Percentiles rank a stretch among this genome's conserved stretches.
These are phyloP conservation scores for Lepidotrigona ventralis DNA, from an alignment of 1,140 invertebrate genomes.

Conservation along the genomic window DNA sequence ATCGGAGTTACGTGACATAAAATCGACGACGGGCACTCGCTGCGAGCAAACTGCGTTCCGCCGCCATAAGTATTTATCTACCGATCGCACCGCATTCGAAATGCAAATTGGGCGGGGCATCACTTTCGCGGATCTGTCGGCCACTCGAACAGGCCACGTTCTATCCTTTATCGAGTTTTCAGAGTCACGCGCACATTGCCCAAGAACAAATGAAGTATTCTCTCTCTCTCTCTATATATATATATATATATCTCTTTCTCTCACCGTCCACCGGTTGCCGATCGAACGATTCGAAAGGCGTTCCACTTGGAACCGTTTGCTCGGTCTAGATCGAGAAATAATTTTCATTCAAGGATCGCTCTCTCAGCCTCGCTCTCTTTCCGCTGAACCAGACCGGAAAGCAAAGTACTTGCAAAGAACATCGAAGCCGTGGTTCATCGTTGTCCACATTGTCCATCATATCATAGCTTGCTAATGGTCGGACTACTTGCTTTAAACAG, in stretches of 20 bases:
- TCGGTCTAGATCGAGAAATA: slow-evolving; percentile 70
- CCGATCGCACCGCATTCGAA: slow-evolving; percentile 34
- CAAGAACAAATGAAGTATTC: slow-evolving; percentile 40
- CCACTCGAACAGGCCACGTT: not conserved
- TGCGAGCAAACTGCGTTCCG: slow-evolving; percentile 10
- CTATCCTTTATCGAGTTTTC: slow-evolving; percentile 46
- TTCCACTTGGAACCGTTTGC: slow-evolving; percentile 43
- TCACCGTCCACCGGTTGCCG: not conserved
- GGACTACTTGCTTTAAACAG: not conserved
- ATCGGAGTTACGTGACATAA: slow-evolving; percentile 24
- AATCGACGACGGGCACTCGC: not conserved
- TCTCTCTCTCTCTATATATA: not conserved
- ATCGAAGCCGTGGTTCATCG: not conserved
- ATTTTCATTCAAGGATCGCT: slow-evolving; percentile 74
- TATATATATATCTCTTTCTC: no score
- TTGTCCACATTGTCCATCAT: not conserved
- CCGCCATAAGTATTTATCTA: slow-evolving; percentile 48
- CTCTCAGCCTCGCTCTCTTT: slow-evolving; percentile 66
- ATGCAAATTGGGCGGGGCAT: slow-evolving; percentile 41
- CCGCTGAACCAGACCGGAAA: slow-evolving; percentile 9
- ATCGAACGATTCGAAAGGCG: slow-evolving; percentile 44
- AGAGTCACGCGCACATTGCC: slow-evolving; percentile 41
- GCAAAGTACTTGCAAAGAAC: not conserved
- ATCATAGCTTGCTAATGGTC: no score
- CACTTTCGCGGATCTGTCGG: not conserved